Evolutionary conservation across 2,113 vertebrate species (phyloP).

Genomic region (Eubucco bourcierii): DNA sequence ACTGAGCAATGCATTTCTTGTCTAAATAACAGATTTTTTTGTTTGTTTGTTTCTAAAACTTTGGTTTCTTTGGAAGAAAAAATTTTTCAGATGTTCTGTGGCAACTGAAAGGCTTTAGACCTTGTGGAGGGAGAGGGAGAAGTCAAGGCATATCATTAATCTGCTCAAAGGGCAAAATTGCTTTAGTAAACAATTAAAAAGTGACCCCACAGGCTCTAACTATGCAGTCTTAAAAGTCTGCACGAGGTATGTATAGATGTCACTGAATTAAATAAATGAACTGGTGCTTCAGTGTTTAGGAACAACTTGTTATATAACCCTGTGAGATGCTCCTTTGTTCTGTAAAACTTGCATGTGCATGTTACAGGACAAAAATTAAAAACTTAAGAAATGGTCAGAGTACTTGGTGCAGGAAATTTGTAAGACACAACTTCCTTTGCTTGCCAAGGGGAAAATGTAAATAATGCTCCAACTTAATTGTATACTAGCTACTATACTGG

Average conservation of each 20-base stretch:
- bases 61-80: neutral
- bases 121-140: neutral
- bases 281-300: neutral
- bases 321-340: neutral
- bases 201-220: neutral
- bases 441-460: slow-evolving; percentile 49
- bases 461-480: slow-evolving; percentile 31
- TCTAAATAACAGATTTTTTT: neutral
- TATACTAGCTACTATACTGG: neutral
- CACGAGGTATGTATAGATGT: neutral
- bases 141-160: neutral
- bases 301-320: neutral
- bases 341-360: neutral
- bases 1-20: neutral
- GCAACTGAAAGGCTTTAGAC: neutral
- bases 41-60: neutral
- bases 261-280: neutral
- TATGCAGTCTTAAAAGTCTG: neutral
- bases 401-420: slow-evolving; percentile 41
- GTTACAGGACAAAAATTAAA: neutral
- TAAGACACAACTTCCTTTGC: slow-evolving; percentile 53
- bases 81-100: neutral
- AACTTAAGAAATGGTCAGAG: neutral
- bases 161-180: neutral
- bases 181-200: neutral